Evolutionary conservation across 2,888 invertebrate species (phyloP).

Genomic region (Adela reaumurella): DNA sequence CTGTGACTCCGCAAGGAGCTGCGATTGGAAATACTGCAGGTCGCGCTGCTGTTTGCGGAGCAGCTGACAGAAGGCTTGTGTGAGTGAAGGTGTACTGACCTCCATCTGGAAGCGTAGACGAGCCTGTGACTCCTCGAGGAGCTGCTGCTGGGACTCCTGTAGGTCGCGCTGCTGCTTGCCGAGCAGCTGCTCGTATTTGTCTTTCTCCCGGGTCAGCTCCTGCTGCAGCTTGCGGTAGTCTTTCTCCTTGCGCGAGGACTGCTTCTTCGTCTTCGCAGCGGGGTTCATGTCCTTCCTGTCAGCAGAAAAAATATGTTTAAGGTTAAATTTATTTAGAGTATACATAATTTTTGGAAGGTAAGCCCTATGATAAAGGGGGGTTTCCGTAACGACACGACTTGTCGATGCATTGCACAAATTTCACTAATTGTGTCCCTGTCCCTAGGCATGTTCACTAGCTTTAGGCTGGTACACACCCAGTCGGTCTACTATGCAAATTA

Average conservation of each 20-base stretch:
- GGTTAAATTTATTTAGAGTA: no score
- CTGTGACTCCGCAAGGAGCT: constrained; percentile 77
- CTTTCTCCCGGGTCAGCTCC: constrained; percentile 89
- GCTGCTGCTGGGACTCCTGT: constrained; percentile 81
- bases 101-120: constrained; percentile 87
- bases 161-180: constrained; percentile 80
- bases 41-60: no score
- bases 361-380: no score
- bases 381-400: no score
- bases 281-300: constrained; percentile 61
- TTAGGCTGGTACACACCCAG: no score
- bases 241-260: constrained; percentile 85
- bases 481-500: no score
- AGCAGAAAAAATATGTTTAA: no score
- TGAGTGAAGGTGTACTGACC: constrained; percentile 24
- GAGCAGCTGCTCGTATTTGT: constrained; percentile 87
- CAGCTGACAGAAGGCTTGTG: no score
- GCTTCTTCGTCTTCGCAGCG: constrained; percentile 75
- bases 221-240: constrained; percentile 93
- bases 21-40: constrained; percentile 80
- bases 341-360: no score
- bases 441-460: no score
- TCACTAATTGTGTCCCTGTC: no score
- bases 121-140: constrained; percentile 75
- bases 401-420: no score